Evolutionary conservation across 2,797 vertebrate genomes (phyloP), one percentile per base, ranked within the genome.

Genomic region (Girardinus metallicus): DNA sequence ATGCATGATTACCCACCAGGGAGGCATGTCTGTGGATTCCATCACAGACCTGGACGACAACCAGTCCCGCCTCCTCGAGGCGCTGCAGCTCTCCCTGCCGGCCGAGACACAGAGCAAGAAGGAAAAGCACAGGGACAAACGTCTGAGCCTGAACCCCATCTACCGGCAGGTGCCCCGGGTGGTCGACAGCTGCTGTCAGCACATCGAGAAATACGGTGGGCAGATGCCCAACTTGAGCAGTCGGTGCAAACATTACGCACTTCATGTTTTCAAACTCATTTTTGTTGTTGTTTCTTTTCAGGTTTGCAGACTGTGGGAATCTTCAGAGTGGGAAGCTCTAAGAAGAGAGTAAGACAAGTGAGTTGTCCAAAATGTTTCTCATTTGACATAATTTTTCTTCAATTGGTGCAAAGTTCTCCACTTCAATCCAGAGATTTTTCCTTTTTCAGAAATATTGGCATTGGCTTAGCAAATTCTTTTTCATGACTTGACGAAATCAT

Each of bases 261-360:
- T 13, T 26, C 39, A 23, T 0, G n/a, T 44, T 1, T 73, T 66
- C 16, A 21, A 21, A 12, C 34, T 73, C 26, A 74, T 3, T 15
- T 49, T 12, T n/a, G 9, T 66, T 75, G 2, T 2, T 0, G 76
- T 76, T 18, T 82, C 23, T n/a, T 0, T 44, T 66, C 93, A 99
- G 98, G 97, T 92, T 95, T 99, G 85, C 97, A 98, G 90, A 99
- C 98, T 49, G 98, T 98, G 77, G 98, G 98, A 80, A 99, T 99
- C 94, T 99, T 99, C 88, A 94, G 98, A 93, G 98, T 99, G 81
- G 98, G 98, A 90, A 99, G 98, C 91, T 99, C 98, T 83, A 99
- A 98, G 95, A 99, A 99, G 90, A 96, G 98, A 96, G 98, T 99
- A 77, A 95, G 97, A 94, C 98, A 99, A 96, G 98, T 98, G 93